phyloP scores from a whole-genome alignment of 1,140 invertebrate species.

The Halotydeus destructor region DNA sequence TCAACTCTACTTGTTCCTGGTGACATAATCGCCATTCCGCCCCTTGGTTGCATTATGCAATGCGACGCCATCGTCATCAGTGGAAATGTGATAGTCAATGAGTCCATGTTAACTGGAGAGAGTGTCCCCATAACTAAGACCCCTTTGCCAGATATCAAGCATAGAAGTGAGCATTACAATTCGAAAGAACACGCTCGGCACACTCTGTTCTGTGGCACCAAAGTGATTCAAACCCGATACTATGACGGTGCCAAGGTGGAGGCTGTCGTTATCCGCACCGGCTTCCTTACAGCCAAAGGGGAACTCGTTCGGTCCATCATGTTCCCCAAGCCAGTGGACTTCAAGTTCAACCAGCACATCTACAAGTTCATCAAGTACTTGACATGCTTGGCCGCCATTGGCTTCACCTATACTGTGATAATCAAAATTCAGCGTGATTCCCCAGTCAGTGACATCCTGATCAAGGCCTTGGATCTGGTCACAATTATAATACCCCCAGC shows the following conservation, averaged over 20 bases:
- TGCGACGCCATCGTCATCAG: slow-evolving; percentile 73
- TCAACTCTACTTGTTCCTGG: slow-evolving; percentile 53
- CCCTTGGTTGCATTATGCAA: slow-evolving; percentile 55
- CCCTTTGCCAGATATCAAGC: slow-evolving; percentile 28
- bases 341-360: slow-evolving; percentile 36
- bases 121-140: slow-evolving; percentile 42
- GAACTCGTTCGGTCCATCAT: slow-evolving; percentile 37
- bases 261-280: slow-evolving; percentile 31
- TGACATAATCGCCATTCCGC: slow-evolving; percentile 71
- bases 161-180: slow-evolving; percentile 22
- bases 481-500: slow-evolving; percentile 89
- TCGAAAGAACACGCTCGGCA: slow-evolving; percentile 54
- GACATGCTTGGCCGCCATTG: slow-evolving; percentile 27
- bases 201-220: slow-evolving; percentile 80
- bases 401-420: slow-evolving; percentile 19
- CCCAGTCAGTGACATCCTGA: slow-evolving; percentile 21
- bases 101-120: slow-evolving; percentile 40
- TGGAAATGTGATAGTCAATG: slow-evolving; percentile 77
- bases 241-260: slow-evolving; percentile 29
- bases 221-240: slow-evolving; percentile 76
- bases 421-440: slow-evolving; percentile 20
- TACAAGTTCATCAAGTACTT: slow-evolving; percentile 29
- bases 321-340: slow-evolving; percentile 35
- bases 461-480: slow-evolving; percentile 57
- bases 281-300: slow-evolving; percentile 37